A percentile compares a stretch with the other conserved stretches of the same genome.
These are phyloP conservation scores for Dexiosoma caninum DNA, from an alignment of 2,888 invertebrate genomes.

Conservation along the genomic window DNA sequence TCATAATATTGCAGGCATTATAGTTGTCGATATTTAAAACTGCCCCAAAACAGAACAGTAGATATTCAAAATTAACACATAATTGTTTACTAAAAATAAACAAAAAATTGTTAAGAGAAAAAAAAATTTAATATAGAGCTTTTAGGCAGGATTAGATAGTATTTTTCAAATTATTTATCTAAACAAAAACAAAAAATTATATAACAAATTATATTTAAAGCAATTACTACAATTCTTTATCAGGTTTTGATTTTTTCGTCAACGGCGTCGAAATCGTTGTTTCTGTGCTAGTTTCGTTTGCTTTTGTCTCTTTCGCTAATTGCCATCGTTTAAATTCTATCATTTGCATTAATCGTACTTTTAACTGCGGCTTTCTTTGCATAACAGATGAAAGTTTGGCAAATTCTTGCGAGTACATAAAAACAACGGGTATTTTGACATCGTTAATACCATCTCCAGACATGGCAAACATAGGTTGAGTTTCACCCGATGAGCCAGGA, in stretches of 20 bases:
- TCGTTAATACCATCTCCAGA: conserved; percentile 94
- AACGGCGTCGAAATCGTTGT: conserved; percentile 38
- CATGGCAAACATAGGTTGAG: conserved; percentile 95
- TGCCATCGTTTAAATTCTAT: conserved; percentile 77
- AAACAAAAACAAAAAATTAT: conserved; percentile 26
- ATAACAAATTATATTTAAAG: conserved; percentile 7
- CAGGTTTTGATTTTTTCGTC: conserved; percentile 45
- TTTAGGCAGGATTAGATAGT: background rate
- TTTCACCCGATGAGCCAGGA: conserved; percentile 84
- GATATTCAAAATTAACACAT: background rate
- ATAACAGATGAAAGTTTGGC: conserved; percentile 82
- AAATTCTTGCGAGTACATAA: conserved; percentile 90
- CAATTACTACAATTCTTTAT: conserved; percentile 64
- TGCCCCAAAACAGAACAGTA: background rate
- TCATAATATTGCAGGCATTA: conserved; percentile 18
- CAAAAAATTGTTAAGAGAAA: conserved; percentile 6
- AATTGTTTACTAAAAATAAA: conserved; percentile 1
- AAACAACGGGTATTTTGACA: conserved; percentile 93
- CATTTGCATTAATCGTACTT: conserved; percentile 78
- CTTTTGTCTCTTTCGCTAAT: conserved; percentile 67
- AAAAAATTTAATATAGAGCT: background rate
- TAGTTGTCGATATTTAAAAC: background rate
- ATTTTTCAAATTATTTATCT: conserved; percentile 7
- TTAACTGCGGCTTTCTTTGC: conserved; percentile 79
- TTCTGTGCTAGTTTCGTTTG: conserved; percentile 63